Conservation (phyloP, 2,113 vertebrate species). For the Ailurus styani region DNA sequence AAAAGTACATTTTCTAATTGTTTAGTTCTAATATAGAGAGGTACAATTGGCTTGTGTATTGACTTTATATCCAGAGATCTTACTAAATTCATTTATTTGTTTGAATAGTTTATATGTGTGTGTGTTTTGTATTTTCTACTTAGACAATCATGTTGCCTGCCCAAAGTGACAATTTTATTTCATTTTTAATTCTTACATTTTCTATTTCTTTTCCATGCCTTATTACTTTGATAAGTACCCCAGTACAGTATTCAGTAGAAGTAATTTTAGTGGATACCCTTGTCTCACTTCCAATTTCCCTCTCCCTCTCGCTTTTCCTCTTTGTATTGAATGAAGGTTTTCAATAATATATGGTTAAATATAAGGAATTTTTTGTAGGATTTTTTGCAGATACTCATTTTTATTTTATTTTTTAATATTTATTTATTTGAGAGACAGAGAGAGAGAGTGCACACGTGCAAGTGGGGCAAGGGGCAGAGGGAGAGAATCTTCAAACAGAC, state of each 20-base stretch:
- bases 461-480: background rate
- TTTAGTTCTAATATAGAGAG: background rate
- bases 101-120: background rate
- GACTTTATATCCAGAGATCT: background rate
- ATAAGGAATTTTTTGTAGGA: background rate
- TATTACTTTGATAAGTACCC: background rate
- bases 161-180: background rate
- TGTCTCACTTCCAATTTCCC: background rate
- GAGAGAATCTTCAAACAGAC: background rate
- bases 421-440: background rate
- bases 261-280: background rate
- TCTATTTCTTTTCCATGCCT: background rate
- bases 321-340: background rate
- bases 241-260: background rate
- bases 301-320: background rate
- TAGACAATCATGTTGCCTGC: background rate
- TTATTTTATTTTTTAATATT: background rate
- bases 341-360: background rate
- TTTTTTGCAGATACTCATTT: background rate
- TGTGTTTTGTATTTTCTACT: background rate
- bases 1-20: background rate
- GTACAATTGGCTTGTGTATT: background rate
- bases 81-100: background rate
- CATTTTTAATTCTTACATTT: background rate
- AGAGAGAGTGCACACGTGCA: background rate